Conservation (phyloP, 1,140 invertebrate species). For the Limonius californicus region DNA sequence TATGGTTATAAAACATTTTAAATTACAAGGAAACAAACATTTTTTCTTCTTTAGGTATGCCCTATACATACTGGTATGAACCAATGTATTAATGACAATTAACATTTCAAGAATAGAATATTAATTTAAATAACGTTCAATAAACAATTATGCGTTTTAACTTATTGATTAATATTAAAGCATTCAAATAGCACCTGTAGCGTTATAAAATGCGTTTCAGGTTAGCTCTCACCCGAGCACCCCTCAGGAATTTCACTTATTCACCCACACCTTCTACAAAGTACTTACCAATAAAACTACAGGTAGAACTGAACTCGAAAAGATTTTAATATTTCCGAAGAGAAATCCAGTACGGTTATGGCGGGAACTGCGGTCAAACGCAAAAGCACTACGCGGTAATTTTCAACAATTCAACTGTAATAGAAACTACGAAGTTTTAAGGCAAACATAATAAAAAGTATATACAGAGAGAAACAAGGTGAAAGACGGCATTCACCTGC, state of each 20-base stretch:
- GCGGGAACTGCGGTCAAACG: too few species aligned
- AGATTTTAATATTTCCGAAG: background rate
- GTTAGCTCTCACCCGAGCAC: too few species aligned
- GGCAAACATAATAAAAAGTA: background rate
- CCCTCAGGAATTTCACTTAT: too few species aligned
- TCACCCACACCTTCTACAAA: background rate
- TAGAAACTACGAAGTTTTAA: background rate
- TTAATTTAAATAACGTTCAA: too few species aligned
- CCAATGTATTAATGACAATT: background rate
- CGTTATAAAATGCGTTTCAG: too few species aligned
- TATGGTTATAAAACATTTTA: background rate
- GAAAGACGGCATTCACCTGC: background rate
- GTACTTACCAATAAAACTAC: background rate
- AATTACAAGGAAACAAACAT: background rate
- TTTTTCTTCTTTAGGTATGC: too few species aligned
- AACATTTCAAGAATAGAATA: too few species aligned
- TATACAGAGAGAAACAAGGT: background rate
- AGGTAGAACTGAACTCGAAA: background rate
- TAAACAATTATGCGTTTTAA: too few species aligned
- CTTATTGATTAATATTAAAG: too few species aligned
- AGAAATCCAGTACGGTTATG: background rate
- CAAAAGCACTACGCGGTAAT: background rate
- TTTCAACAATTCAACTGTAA: background rate
- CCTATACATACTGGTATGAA: too few species aligned
- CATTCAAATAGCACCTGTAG: too few species aligned